Conservation (phyloP, 2,888 invertebrate genomes). For the Ametastegia equiseti region DNA sequence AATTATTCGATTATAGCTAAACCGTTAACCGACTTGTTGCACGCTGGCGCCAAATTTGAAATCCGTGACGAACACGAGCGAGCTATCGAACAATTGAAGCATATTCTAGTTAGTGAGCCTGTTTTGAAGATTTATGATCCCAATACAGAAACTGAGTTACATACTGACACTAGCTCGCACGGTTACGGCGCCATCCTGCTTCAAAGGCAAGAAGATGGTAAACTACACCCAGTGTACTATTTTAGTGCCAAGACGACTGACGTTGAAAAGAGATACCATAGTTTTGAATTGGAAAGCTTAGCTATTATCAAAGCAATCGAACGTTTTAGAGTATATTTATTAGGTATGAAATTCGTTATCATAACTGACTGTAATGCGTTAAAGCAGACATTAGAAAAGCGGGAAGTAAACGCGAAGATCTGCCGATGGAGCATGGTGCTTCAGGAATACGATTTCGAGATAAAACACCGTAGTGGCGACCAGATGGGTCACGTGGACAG, state of each 20-base stretch:
- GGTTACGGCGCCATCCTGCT: slow-evolving; percentile 56
- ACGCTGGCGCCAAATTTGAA: slow-evolving; percentile 29
- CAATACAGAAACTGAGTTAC: slow-evolving; percentile 49
- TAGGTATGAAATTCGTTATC: not conserved
- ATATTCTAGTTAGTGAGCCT: slow-evolving; percentile 46
- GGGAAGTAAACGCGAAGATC: not conserved
- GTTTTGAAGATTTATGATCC: slow-evolving; percentile 58
- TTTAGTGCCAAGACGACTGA: no score
- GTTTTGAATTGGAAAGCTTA: not conserved
- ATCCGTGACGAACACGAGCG: slow-evolving; percentile 19
- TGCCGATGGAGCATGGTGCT: slow-evolving; percentile 7
- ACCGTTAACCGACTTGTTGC: slow-evolving; percentile 48
- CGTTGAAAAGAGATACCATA: not conserved
- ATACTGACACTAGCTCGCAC: slow-evolving; percentile 53
- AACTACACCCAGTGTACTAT: not conserved
- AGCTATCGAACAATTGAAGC: slow-evolving; percentile 49
- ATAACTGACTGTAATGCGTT: slow-evolving; percentile 1
- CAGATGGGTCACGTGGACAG: slow-evolving; percentile 13
- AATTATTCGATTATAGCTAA: slow-evolving; percentile 45
- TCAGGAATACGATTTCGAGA: slow-evolving; percentile 1
- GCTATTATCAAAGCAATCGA: not conserved
- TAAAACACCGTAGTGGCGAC: not conserved
- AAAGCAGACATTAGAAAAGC: not conserved
- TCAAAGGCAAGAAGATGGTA: not conserved
- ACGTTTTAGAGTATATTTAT: not conserved